Base-by-base conservation (phyloP, 2,797 vertebrate species). In the Muraenolepis orangiensis region DNA sequence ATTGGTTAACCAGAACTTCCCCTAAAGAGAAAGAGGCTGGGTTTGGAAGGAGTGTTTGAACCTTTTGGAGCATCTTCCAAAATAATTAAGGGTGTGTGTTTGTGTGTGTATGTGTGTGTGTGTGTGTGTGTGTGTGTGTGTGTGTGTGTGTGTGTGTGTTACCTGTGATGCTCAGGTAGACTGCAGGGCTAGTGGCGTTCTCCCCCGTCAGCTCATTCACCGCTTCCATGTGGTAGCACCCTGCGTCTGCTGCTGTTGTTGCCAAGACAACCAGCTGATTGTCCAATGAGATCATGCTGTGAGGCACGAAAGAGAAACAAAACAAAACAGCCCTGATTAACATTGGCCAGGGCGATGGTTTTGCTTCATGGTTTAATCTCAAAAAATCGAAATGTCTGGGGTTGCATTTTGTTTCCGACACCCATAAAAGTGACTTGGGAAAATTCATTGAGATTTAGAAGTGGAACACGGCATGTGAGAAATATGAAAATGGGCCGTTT, bases 221-320 rank as follows among this genome's bases (percentile, higher is more conserved):
- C 0, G 96, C 96, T 87, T 98, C 96, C 6, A 95, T 94, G 0
- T 97, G 94, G 93, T 98, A 98, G 1, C 94, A 94, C 0, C 97
- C 97, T 0, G 95, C 95, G 0, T 98, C 97, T 0, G 92, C 92
- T 0, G 94, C 93, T 38, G 94, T 93, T 0, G 96, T 96, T 30
- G 96, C 96, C 90, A 98, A 91, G 91, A 98, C 95, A 81, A 98
- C 96, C 1, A 98, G 95, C 40, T 96, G 96, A 93, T 98, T 98
- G 84, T 98, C 96, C 93, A 96, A 84, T 0, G 96, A 95, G 92
- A 97, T 95, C 86, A 96, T 94, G 91, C 97, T 98, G 92, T 73
- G 32, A 77, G 80, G 57, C 70, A 81, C 67, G 83, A 82, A 84
- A 28, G 29, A 78, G 61, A 86, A 61, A 83, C 32, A 71, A 14